Evolutionary conservation across 2,888 invertebrate species (phyloP).

Genomic region (Boloria euphrosyne): DNA sequence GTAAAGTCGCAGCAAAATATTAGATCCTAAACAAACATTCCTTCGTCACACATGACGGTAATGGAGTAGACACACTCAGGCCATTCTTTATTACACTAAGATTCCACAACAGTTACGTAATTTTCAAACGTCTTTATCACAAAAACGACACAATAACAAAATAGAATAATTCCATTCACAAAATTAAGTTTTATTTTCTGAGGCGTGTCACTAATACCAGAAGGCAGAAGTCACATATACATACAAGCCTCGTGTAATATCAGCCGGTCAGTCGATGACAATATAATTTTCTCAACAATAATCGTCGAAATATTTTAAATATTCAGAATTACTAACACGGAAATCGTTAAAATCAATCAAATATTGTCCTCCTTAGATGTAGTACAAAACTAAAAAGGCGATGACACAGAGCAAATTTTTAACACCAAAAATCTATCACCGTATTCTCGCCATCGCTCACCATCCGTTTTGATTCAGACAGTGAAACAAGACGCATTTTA

Average conservation of each 20-base stretch:
- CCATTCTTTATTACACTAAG: conserved; percentile 81
- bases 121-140: conserved; percentile 78
- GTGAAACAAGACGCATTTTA: conserved; percentile 82
- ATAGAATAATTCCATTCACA: conserved; percentile 77
- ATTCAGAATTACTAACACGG: conserved; percentile 67
- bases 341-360: conserved; percentile 69
- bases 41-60: conserved; percentile 82
- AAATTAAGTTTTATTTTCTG: conserved; percentile 80
- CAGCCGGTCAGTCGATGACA: conserved; percentile 83
- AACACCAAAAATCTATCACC: conserved; percentile 83
- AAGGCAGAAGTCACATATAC: conserved; percentile 82
- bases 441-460: conserved; percentile 83
- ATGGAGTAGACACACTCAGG: conserved; percentile 81
- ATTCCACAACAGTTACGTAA: conserved; percentile 83
- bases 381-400: conserved; percentile 73
- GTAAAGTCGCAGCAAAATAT: conserved; percentile 77
- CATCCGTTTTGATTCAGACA: conserved; percentile 75
- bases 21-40: conserved; percentile 82
- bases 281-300: conserved; percentile 75
- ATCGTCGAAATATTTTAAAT: conserved; percentile 68
- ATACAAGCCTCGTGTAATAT: conserved; percentile 83
- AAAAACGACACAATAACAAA: conserved; percentile 79
- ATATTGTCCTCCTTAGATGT: conserved; percentile 66
- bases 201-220: conserved; percentile 83
- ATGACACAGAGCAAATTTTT: conserved; percentile 81